Evolutionary conservation across 2,797 vertebrate genomes (phyloP), one percentile per base, ranked within the genome.

Genomic region (Melanogrammus aeglefinus): DNA sequence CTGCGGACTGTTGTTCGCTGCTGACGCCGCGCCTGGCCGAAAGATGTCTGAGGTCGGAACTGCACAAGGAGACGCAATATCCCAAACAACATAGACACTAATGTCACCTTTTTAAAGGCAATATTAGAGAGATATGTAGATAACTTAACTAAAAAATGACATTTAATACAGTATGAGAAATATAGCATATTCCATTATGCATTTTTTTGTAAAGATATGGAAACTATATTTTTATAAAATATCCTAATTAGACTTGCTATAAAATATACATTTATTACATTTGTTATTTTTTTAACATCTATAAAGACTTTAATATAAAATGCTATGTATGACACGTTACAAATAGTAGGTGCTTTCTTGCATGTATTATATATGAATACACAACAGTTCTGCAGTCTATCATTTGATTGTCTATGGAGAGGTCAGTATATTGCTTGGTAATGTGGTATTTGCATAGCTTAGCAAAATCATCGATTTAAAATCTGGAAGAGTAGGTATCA

Each of bases 21-120:
- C 87, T 88, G 86, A 90, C 83, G 83, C 77, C 87, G 75, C 88
- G 83, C 81, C 85, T 86, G 83, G 41, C 41, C 41, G 10, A 44
- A 13, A 44, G 41, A 44, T 12, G 41, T 44, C 41, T 13, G 41
- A 13, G 36, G 41, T 44, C 41, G 41, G 41, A 44, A 16, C 16
- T 51, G 1, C 47, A 21, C 87, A 78, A 51, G 75, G 79, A 85
- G 31, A 86, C 47, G 77, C 57, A 51, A 44, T 41, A 76, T 75
- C 57, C 72, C 10, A 9, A 66, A 10, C 14, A 18, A 39, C 1
- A 70, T 69, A 8, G 13, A 70, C 69, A 44, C 16, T 51, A 16
- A 44, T 44, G 41, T 44, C 41, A 13, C 41, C 10, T 44, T 44
- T 3, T 13, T 13, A 12, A 44, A 13, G 12, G 0, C 41, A 44